Base-by-base conservation (phyloP, 2,888 invertebrate species). In the Actias luna region DNA sequence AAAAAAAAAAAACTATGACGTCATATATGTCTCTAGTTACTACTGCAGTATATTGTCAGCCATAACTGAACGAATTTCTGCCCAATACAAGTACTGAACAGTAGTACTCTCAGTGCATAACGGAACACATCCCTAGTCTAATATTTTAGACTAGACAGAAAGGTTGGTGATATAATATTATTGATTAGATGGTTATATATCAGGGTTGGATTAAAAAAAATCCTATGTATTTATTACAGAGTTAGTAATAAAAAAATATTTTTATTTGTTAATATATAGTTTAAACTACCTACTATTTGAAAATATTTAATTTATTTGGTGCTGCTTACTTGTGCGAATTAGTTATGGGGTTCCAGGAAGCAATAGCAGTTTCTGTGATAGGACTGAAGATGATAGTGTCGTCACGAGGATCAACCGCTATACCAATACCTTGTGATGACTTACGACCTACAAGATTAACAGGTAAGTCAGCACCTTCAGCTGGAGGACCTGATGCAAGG, bases 361-460 rank as follows among this genome's bases (percentile, higher is more conserved):
- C 97, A 16, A 97, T 88, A 0, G 97, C 97, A 0, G 97, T 97
- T 87, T 97, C 97, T 0, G 95, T 94, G 59, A 97, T 86, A 0
- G 97, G 97, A 66, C 96, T 95, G 84, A 97, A 97, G 70, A 95
- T 92, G 63, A 97, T 93, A 42, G 95, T 95, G 65, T 96, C 95
- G 70, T 96, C 96, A 0, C 93, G 88, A 0, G 95, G 95, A 69
- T 96, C 95, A 0, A 96, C 94, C 0, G 95, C 94, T 25, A 97
- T 77, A 0, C 96, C 96, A 8, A 97, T 93, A 5, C 97, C 97
- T 82, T 97, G 97, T 0, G 97, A 97, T 0, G 97, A 96, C 84
- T 97, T 97, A 76, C 95, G 95, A 0, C 97, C 97, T 16, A 97
- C 96, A 58, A 97, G 88, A 67, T 95, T 94, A 0, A 97, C 95